These are phyloP conservation scores for Chiridota heheva DNA, from an alignment of 35 echinoderm and acorn worm genomes.

Conservation along the genomic window DNA sequence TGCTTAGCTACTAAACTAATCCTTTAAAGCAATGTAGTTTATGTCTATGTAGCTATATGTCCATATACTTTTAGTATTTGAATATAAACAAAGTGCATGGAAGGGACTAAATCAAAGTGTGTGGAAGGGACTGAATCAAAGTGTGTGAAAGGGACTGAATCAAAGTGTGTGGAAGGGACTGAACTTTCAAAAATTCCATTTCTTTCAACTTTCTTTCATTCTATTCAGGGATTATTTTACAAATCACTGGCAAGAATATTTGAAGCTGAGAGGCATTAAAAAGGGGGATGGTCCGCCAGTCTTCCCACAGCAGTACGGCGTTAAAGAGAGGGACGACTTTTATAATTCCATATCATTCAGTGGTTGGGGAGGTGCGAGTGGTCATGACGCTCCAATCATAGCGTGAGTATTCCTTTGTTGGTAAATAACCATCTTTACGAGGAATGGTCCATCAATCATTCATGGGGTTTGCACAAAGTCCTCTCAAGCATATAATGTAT, in stretches of 20 bases:
- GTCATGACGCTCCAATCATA: conserved; percentile 89
- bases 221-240: conserved; percentile 68
- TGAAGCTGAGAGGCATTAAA: conserved; percentile 55
- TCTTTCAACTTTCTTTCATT: not conserved
- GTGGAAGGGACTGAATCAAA: not conserved
- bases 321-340: conserved; percentile 75
- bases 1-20: too few species aligned
- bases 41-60: too few species aligned
- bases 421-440: too few species aligned
- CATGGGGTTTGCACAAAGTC: too few species aligned
- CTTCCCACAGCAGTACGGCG: conserved; percentile 75
- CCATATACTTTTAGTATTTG: too few species aligned
- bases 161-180: not conserved
- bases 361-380: conserved; percentile 93
- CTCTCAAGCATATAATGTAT: too few species aligned
- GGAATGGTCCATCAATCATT: too few species aligned
- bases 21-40: too few species aligned
- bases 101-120: not conserved
- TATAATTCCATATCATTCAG: conserved; percentile 73
- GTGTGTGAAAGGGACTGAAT: not conserved
- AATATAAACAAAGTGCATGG: too few species aligned
- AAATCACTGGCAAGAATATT: conserved; percentile 62
- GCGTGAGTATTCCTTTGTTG: conserved; percentile 49
- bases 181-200: not conserved
- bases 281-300: conserved; percentile 31